These are phyloP conservation scores for Leucozona laternaria DNA, from an alignment of 2,888 invertebrate species.

Conservation along the genomic window DNA sequence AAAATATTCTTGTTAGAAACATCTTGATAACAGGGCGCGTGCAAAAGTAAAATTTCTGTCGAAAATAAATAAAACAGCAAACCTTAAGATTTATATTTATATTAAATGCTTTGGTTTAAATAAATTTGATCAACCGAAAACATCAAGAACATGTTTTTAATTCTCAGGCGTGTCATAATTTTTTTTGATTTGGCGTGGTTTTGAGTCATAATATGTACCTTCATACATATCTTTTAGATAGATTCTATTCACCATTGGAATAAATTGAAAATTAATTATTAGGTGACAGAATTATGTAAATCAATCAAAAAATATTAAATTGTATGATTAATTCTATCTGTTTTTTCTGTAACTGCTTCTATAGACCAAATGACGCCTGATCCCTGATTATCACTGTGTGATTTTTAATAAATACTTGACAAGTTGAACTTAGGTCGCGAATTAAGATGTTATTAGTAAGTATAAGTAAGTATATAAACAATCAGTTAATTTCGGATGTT, in stretches of 20 bases:
- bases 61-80: constrained; percentile 23
- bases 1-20: constrained; percentile 39
- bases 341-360: neutral
- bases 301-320: constrained; percentile 13
- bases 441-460: neutral
- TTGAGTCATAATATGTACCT: neutral
- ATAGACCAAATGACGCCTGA: constrained; percentile 18
- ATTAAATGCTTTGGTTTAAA: neutral
- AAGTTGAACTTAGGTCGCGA: neutral
- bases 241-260: constrained; percentile 4
- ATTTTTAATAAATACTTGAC: constrained; percentile 5
- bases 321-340: constrained; percentile 20
- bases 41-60: constrained; percentile 20
- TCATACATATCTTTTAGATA: neutral
- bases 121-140: neutral
- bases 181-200: neutral
- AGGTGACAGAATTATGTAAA: constrained; percentile 3
- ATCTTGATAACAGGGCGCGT: constrained; percentile 54
- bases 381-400: neutral
- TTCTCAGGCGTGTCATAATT: neutral
- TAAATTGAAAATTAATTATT: constrained; percentile 30
- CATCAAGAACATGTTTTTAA: constrained; percentile 10
- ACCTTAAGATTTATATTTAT: neutral
- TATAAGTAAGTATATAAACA: neutral
- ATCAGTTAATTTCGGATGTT: neutral